Conservation (phyloP, 2,888 invertebrate species). For the Crocallis elinguaria region DNA sequence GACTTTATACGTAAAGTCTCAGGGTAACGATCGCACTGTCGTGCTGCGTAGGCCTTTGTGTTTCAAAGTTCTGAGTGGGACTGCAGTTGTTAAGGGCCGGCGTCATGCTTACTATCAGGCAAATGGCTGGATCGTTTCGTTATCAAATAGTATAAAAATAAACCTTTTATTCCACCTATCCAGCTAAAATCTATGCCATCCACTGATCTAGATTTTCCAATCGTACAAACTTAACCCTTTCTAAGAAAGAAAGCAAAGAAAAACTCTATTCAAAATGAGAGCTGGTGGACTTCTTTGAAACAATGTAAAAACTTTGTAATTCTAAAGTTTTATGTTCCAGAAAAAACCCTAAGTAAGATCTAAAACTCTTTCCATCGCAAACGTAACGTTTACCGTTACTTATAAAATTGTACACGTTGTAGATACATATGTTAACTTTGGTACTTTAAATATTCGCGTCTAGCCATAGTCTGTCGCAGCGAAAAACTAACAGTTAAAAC, state of each 20-base stretch:
- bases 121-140: no score
- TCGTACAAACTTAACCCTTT: no score
- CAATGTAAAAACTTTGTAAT: not conserved
- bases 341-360: not conserved
- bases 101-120: no score
- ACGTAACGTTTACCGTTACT: not conserved
- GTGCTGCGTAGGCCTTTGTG: no score
- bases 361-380: not conserved
- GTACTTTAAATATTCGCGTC: not conserved
- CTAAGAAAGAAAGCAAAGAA: not conserved
- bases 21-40: no score
- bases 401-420: conserved; percentile 5
- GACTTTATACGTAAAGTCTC: no score
- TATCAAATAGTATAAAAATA: no score
- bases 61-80: no score
- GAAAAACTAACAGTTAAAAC: conserved; percentile 9
- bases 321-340: not conserved
- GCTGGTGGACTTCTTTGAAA: not conserved
- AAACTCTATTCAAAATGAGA: not conserved
- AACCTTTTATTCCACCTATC: no score
- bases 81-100: no score
- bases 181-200: no score
- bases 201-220: no score
- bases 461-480: not conserved
- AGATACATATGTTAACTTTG: not conserved